Conservation (phyloP, 2,888 invertebrate species). For the Melieria crassipennis region DNA sequence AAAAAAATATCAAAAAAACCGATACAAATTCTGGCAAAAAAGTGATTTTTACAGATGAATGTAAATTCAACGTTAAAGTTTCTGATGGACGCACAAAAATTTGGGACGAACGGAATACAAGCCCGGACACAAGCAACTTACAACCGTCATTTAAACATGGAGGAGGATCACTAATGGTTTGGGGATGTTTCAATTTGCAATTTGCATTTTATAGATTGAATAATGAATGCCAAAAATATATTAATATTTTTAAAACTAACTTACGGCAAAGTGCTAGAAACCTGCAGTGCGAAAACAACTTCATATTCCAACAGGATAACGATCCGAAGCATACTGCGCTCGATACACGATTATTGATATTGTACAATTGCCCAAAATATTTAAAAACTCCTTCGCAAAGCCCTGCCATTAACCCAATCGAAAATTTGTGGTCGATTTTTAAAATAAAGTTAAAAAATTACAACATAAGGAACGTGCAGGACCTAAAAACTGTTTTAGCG, state of each 20-base stretch:
- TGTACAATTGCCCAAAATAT: too few relatives aligned
- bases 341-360: too few relatives aligned
- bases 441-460: too few relatives aligned
- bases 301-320: too few relatives aligned
- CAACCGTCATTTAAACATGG: not conserved
- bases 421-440: too few relatives aligned
- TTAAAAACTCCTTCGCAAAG: too few relatives aligned
- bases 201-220: not conserved
- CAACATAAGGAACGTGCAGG: too few relatives aligned
- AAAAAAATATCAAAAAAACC: too few relatives aligned
- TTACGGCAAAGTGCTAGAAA: constrained; percentile 1
- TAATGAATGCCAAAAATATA: not conserved
- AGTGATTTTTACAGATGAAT: constrained; percentile 4
- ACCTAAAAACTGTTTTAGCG: not conserved
- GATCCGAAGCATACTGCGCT: too few relatives aligned
- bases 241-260: not conserved
- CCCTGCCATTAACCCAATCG: too few relatives aligned
- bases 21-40: too few relatives aligned
- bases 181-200: not conserved
- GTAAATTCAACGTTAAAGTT: not conserved
- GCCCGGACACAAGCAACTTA: not conserved
- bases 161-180: not conserved
- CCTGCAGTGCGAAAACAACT: not conserved
- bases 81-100: not conserved
- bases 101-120: not conserved